Evolutionary conservation across 2,888 invertebrate species (phyloP).

Genomic region (Orthosia cruda): DNA sequence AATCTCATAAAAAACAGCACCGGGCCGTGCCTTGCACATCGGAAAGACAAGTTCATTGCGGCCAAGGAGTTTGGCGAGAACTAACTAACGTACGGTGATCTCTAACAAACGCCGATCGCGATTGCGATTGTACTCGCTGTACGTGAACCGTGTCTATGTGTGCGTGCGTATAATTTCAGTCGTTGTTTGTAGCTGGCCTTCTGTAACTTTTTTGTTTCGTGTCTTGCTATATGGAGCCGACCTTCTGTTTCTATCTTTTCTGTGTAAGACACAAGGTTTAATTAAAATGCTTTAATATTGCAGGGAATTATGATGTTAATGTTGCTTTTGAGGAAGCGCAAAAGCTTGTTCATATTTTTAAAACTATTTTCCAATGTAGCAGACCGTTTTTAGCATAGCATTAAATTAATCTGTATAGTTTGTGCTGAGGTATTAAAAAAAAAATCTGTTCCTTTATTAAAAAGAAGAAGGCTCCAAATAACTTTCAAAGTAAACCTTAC

Average conservation of each 20-base stretch:
- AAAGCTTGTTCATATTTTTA: background rate
- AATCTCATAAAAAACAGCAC: too few species aligned
- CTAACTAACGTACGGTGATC: background rate
- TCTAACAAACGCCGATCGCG: background rate
- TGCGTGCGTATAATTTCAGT: background rate
- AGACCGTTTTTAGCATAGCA: too few species aligned
- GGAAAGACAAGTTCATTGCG: too few species aligned
- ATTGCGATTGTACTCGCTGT: background rate
- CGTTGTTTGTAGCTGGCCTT: too few species aligned
- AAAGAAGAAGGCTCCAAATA: too few species aligned
- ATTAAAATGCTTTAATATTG: slow-evolving; percentile 48
- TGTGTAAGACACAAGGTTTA: slow-evolving; percentile 28
- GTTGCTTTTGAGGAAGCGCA: background rate
- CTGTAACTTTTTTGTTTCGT: too few species aligned
- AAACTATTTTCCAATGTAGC: background rate
- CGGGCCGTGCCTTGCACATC: too few species aligned
- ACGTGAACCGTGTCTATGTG: background rate
- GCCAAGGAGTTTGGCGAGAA: too few species aligned
- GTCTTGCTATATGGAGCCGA: background rate
- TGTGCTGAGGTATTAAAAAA: too few species aligned
- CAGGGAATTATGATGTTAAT: slow-evolving; percentile 32
- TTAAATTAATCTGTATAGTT: too few species aligned
- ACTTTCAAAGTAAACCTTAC: too few species aligned
- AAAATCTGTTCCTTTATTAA: too few species aligned
- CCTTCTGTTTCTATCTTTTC: slow-evolving; percentile 13